phyloP scores from a whole-genome alignment of 1,140 invertebrate species.

The Proales similis region DNA sequence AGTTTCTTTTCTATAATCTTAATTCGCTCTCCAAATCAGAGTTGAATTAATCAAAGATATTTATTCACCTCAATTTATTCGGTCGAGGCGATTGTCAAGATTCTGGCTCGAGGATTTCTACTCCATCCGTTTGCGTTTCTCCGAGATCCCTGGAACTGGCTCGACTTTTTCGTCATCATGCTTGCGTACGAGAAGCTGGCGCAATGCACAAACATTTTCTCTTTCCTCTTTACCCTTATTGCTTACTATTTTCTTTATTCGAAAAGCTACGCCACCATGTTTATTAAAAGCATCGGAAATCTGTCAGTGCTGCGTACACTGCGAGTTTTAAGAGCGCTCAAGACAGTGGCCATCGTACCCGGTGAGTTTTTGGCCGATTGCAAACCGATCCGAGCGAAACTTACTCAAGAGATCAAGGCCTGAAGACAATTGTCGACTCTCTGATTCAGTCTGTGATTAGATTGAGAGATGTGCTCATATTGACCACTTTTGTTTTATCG shows the following conservation, averaged over 20 bases:
- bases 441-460: slow-evolving; percentile 87
- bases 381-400: not conserved
- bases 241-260: not conserved
- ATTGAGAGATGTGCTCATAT: slow-evolving; percentile 88
- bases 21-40: not conserved
- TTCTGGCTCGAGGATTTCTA: slow-evolving; percentile 86
- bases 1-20: not conserved
- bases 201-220: not conserved
- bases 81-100: slow-evolving; percentile 87
- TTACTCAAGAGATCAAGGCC: slow-evolving; percentile 57
- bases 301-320: slow-evolving; percentile 83
- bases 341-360: slow-evolving; percentile 92
- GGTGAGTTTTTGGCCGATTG: slow-evolving; percentile 58
- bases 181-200: slow-evolving; percentile 20
- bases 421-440: slow-evolving; percentile 93
- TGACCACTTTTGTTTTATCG: slow-evolving; percentile 90
- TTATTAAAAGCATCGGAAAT: slow-evolving; percentile 67
- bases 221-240: not conserved
- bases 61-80: slow-evolving; percentile 91
- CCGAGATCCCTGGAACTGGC: slow-evolving; percentile 91
- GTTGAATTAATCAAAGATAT: slow-evolving; percentile 70
- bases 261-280: slow-evolving; percentile 48
- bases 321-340: slow-evolving; percentile 81
- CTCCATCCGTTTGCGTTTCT: slow-evolving; percentile 90
- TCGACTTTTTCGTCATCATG: slow-evolving; percentile 77